Evolutionary conservation across 2,113 vertebrate genomes (phyloP).

Genomic region (Melanerpes aurifrons): DNA sequence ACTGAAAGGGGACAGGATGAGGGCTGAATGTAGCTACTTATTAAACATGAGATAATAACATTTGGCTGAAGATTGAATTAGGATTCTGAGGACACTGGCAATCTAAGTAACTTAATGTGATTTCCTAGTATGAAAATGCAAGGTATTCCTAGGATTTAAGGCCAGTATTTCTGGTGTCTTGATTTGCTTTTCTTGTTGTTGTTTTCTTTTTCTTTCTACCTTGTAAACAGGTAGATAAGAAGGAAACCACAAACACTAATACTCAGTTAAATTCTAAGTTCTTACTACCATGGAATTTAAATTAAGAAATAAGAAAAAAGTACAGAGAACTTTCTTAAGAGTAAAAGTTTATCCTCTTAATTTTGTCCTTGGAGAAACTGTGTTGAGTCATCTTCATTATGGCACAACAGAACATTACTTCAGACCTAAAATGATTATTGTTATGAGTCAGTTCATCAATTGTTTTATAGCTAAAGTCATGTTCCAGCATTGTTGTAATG

Average conservation of each 20-base stretch:
- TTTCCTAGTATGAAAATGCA: constrained; percentile 21
- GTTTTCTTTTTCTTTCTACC: not conserved
- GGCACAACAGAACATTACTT: constrained; percentile 34
- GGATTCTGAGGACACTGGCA: not conserved
- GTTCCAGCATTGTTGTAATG: constrained; percentile 45
- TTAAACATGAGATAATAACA: constrained; percentile 17
- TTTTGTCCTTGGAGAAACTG: not conserved
- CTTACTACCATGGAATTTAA: not conserved
- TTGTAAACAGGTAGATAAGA: not conserved
- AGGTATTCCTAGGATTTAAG: not conserved
- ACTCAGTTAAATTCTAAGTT: not conserved
- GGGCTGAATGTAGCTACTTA: not conserved
- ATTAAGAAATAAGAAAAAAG: not conserved
- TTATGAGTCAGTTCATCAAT: constrained; percentile 57
- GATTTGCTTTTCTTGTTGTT: not conserved
- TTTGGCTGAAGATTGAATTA: constrained; percentile 44
- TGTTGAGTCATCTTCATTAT: constrained; percentile 52
- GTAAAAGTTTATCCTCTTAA: constrained; percentile 30
- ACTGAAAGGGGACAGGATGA: not conserved
- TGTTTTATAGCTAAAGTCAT: constrained; percentile 31
- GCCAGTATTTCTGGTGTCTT: not conserved
- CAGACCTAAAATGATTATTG: constrained; percentile 52
- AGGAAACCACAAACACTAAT: not conserved
- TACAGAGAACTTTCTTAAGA: constrained; percentile 9
- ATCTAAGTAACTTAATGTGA: constrained; percentile 17